Evolutionary conservation across 2,888 invertebrate genomes (phyloP).

Genomic region (Eristalis intricaria): DNA sequence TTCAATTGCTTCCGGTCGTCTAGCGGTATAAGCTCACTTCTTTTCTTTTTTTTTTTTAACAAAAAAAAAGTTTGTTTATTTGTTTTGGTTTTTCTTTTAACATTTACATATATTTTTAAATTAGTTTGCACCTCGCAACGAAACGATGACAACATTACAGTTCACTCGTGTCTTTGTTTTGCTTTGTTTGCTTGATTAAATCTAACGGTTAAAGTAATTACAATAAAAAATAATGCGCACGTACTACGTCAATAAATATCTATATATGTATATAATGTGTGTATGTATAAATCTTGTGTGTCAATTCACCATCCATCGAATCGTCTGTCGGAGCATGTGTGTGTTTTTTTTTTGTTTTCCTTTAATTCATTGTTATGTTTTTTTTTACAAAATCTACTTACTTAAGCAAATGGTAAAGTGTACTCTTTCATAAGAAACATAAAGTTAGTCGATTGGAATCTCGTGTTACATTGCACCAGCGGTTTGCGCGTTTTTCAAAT

Average conservation of each 20-base stretch:
- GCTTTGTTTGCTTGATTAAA: conserved; percentile 43
- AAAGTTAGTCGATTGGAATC: conserved; percentile 57
- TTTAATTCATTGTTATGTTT: conserved; percentile 22
- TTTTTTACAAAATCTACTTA: conserved; percentile 63
- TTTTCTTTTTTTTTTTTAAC: background rate
- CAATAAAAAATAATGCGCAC: conserved; percentile 41
- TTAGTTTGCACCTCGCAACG: conserved; percentile 37
- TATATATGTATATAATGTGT: conserved; percentile 5
- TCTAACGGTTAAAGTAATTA: conserved; percentile 48
- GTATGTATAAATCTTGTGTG: background rate
- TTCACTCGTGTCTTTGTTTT: conserved; percentile 39
- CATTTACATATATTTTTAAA: conserved; percentile 15
- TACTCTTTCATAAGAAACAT: conserved; percentile 30
- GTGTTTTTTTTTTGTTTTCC: conserved; percentile 15
- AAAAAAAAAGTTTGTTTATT: conserved; percentile 7
- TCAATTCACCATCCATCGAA: background rate
- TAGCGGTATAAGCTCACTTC: conserved; percentile 13
- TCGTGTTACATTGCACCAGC: conserved; percentile 60
- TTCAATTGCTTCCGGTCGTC: conserved; percentile 17
- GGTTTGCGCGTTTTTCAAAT: conserved; percentile 46
- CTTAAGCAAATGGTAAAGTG: conserved; percentile 48
- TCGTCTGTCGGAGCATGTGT: background rate
- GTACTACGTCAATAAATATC: conserved; percentile 42
- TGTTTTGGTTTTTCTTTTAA: no score
- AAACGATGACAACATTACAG: conserved; percentile 44